phyloP scores from a whole-genome alignment of 2,113 vertebrate genomes.

The Psilopogon haemacephalus region DNA sequence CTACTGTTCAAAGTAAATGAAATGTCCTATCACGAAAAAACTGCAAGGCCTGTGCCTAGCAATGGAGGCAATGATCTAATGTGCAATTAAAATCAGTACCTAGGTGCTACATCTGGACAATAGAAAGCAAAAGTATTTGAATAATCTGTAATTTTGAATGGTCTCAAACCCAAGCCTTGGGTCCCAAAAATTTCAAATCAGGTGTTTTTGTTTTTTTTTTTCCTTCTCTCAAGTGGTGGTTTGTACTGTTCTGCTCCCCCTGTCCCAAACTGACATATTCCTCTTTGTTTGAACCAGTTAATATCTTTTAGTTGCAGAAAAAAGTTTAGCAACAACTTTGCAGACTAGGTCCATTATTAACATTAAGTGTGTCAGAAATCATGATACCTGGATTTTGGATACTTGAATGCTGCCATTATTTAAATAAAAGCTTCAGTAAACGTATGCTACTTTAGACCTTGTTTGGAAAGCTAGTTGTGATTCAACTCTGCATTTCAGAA shows the following conservation, averaged over 20 bases:
- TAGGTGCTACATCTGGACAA: background rate
- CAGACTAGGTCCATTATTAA: background rate
- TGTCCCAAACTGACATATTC: background rate
- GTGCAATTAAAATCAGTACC: background rate
- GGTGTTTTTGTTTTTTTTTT: background rate
- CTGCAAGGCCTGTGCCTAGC: background rate
- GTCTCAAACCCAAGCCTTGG: background rate
- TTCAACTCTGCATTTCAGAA: background rate
- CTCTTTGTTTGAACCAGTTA: background rate
- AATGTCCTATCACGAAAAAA: background rate
- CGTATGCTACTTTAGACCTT: background rate
- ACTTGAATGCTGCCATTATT: background rate
- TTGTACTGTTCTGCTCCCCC: too few species aligned
- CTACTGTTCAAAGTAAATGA: background rate
- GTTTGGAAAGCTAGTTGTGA: background rate
- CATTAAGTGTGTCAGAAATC: background rate
- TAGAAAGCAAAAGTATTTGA: background rate
- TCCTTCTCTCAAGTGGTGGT: rapidly evolving
- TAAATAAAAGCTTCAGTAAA: background rate
- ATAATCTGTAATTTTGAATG: background rate
- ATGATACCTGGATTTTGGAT: background rate
- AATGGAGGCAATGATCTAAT: background rate
- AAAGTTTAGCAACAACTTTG: background rate
- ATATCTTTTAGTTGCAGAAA: background rate
- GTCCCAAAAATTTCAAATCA: background rate